Evolutionary conservation across 2,113 vertebrate species (phyloP).

Genomic region (Melanerpes aurifrons): DNA sequence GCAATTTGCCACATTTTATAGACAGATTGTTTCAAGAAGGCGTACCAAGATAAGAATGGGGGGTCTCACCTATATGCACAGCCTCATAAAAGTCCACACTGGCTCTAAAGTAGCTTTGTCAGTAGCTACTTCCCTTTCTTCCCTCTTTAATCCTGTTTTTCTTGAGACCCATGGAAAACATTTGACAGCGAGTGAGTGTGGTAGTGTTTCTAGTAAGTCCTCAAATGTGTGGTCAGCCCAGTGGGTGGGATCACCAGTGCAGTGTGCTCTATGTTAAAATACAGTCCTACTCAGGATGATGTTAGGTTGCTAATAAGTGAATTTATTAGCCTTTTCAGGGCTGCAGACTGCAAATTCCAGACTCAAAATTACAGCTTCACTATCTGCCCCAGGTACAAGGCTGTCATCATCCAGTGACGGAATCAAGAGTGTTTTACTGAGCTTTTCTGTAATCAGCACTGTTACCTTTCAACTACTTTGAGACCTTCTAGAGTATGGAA

Average conservation of each 20-base stretch:
- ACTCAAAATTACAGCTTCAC: neutral
- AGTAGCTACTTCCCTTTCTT: neutral
- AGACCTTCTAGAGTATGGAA: neutral
- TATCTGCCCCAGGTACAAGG: neutral
- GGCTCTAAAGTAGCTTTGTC: neutral
- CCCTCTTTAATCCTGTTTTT: neutral
- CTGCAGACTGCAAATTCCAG: neutral
- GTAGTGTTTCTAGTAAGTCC: neutral
- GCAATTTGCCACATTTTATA: conserved; percentile 27
- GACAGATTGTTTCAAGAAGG: neutral
- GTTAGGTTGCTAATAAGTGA: neutral
- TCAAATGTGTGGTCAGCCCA: neutral
- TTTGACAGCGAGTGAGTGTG: neutral
- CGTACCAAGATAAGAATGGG: neutral
- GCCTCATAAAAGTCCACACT: neutral
- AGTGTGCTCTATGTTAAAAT: neutral
- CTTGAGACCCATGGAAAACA: neutral
- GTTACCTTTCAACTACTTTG: neutral
- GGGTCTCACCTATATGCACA: fast-evolving
- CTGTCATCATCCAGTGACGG: fast-evolving
- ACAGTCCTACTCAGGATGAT: neutral
- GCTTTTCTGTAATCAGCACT: neutral
- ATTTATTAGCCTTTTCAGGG: neutral
- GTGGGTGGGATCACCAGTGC: neutral
- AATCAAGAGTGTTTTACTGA: neutral